Conservation (phyloP, 2,888 invertebrate species). For the Rapana venosa region DNA sequence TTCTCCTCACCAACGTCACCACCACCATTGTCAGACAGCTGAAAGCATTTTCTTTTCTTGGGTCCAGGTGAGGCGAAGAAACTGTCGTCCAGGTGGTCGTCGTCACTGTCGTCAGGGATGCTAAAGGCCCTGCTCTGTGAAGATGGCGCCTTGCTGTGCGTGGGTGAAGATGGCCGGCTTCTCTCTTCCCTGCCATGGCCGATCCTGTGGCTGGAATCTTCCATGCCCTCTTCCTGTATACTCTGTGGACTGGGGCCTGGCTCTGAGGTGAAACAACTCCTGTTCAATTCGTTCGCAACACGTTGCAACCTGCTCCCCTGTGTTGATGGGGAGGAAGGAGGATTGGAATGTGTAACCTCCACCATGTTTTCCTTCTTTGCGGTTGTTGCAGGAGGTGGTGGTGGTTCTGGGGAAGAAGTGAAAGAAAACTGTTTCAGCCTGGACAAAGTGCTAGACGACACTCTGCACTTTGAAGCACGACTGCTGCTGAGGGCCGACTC, state of each 20-base stretch:
- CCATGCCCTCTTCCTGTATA: no score
- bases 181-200: not conserved
- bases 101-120: conserved; percentile 2
- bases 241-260: no score
- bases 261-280: no score
- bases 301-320: no score
- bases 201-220: not conserved
- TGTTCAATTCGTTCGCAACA: no score
- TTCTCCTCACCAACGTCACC: conserved; percentile 2
- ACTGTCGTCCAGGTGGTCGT: not conserved
- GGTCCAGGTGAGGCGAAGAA: not conserved
- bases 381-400: not conserved
- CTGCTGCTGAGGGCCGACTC: conserved; percentile 1
- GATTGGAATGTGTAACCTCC: not conserved
- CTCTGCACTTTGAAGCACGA: not conserved
- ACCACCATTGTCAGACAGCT: conserved; percentile 7
- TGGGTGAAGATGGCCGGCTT: not conserved
- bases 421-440: conserved; percentile 52
- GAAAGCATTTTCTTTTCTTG: conserved; percentile 29
- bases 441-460: conserved; percentile 42
- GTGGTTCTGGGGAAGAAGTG: conserved; percentile 14
- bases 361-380: not conserved
- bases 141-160: not conserved
- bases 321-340: no score
- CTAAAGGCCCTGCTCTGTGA: not conserved